phyloP scores from a whole-genome alignment of 1,140 invertebrate species.

The Neodiprion pinetum region DNA sequence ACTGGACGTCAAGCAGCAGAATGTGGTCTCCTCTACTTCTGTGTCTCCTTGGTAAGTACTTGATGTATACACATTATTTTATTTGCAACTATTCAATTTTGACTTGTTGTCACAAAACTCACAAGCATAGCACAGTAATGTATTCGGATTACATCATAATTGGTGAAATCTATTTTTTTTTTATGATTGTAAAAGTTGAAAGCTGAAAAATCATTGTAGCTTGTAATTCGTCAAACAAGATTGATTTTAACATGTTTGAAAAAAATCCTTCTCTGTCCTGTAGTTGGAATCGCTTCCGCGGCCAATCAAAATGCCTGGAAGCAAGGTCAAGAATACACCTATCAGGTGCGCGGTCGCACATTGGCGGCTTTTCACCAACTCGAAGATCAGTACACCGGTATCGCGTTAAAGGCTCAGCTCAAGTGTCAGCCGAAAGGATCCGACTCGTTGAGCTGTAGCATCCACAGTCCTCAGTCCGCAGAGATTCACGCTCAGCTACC shows the following conservation, averaged over 20 bases:
- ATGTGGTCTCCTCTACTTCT: slow-evolving; percentile 2
- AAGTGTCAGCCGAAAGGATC: slow-evolving; percentile 39
- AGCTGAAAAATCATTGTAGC: too few species aligned
- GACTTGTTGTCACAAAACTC: neutral
- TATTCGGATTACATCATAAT: too few species aligned
- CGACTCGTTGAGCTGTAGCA: slow-evolving; percentile 34
- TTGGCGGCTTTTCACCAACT: slow-evolving; percentile 50
- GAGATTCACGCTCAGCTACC: slow-evolving; percentile 24
- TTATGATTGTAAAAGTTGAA: too few species aligned
- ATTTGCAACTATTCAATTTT: neutral
- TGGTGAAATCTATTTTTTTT: too few species aligned
- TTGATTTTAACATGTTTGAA: too few species aligned
- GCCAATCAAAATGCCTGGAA: slow-evolving; percentile 37
- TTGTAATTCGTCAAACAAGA: too few species aligned
- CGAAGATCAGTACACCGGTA: slow-evolving; percentile 31
- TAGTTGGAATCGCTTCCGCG: neutral
- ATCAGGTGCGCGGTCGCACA: slow-evolving; percentile 59
- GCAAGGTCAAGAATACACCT: slow-evolving; percentile 44
- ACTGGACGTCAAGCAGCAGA: neutral
- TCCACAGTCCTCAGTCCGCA: slow-evolving; percentile 32
- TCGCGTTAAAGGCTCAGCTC: slow-evolving; percentile 34
- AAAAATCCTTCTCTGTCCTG: neutral
- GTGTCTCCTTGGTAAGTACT: neutral
- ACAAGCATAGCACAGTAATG: too few species aligned
- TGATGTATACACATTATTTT: neutral